phyloP scores from a whole-genome alignment of 2,113 vertebrate genomes.

The Sinocyclocheilus maitianheensis region DNA sequence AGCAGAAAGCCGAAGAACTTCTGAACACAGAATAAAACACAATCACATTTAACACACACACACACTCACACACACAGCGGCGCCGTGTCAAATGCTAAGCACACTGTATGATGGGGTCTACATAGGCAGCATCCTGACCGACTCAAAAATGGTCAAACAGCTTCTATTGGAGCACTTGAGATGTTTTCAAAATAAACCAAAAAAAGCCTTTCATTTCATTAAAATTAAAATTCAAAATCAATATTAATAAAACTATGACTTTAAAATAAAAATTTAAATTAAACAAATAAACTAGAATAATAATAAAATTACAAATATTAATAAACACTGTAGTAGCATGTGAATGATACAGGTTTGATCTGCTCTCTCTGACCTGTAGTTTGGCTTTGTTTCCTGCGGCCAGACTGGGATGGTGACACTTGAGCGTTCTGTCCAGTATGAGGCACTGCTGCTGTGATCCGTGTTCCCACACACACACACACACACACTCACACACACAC shows the following conservation, averaged over 20 bases:
- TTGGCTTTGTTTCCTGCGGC: constrained; percentile 89
- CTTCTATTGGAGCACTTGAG: too few relatives aligned
- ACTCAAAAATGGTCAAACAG: not conserved
- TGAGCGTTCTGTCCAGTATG: constrained; percentile 88
- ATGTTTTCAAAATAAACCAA: too few relatives aligned
- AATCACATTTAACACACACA: not conserved
- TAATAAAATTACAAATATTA: too few relatives aligned
- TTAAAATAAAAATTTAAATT: too few relatives aligned
- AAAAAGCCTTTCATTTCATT: too few relatives aligned
- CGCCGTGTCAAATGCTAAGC: not conserved
- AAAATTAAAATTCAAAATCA: too few relatives aligned
- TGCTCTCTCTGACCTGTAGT: constrained; percentile 75
- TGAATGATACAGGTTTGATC: too few relatives aligned
- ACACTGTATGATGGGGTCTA: not conserved
- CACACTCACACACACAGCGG: too few relatives aligned
- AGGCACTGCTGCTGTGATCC: constrained; percentile 80
- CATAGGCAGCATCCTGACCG: not conserved
- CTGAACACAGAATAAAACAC: constrained; percentile 68
- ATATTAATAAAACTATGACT: too few relatives aligned
- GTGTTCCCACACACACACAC: constrained; percentile 70
- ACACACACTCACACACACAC: not conserved
- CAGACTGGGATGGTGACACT: constrained; percentile 90
- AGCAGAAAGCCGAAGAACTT: constrained; percentile 89
- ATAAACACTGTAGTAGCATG: too few relatives aligned
- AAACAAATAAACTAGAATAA: too few relatives aligned